Evolutionary conservation across 2,888 invertebrate species (phyloP), one percentile per base, ranked within the genome.

Genomic region (Dendrolimus houi): DNA sequence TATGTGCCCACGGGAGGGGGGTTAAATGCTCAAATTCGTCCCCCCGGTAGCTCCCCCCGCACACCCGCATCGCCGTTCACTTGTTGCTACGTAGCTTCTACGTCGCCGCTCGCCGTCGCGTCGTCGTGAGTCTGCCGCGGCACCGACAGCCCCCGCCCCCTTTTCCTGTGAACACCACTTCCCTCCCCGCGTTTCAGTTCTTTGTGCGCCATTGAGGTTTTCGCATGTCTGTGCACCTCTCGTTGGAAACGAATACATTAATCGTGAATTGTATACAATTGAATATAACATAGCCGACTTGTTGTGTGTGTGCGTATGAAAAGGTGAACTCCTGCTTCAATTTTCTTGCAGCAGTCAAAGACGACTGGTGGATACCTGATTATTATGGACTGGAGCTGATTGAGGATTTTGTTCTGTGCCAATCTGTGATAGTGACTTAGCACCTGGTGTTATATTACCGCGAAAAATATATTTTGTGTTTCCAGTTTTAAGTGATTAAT

Each of bases 171-270:
- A 68, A 75, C 75, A 72, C 72, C 74, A 73, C 73, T 81, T 78
- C 82, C 78, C 81, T 79, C 81, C 85, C 84, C 86, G 83, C 83
- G 79, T 79, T 81, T 87, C 85, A 90, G 90, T 91, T 87, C 88
- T 90, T 87, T 90, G 89, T 89, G 87, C 83, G 86, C 85, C 77
- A 77, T 75, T 73, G 83, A 78, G 75, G 77, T 73, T 81, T 72
- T 78, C 69, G 78, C 77, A 87, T 85, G 89, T 86, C 62, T 70
- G 79, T 79, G 72, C 71, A 69, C 68, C 70, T 63, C 67, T 72
- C 75, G 74, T 75, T 76, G 68, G 71, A 72, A 75, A 76, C 74
- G 47, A 47, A 47, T 47, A 29, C 70, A 75, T 72, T 69, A 78
- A 68, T 77, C 80, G 85, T 83, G 79, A 73, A 75, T 74, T 72